phyloP scores from a whole-genome alignment of 2,113 vertebrate species.

The Hemiprocne comata region DNA sequence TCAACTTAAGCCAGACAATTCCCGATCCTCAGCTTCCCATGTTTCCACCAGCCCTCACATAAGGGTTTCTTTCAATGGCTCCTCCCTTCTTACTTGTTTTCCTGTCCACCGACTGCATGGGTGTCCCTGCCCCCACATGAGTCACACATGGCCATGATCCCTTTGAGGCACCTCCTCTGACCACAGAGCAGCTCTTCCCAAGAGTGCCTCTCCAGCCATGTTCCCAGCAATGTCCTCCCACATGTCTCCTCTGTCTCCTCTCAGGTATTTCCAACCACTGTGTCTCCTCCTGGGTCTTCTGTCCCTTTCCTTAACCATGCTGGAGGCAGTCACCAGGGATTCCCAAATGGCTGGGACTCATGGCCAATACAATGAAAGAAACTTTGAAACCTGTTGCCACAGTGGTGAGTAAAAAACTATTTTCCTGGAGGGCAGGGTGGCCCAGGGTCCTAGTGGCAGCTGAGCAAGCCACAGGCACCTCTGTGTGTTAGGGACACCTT shows the following conservation, averaged over 20 bases:
- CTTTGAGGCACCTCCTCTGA: neutral
- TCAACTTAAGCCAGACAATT: neutral
- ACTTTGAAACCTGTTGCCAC: neutral
- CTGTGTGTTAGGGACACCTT: neutral
- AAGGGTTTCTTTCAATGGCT: neutral
- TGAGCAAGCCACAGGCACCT: neutral
- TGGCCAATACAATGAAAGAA: neutral
- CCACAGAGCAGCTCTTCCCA: neutral
- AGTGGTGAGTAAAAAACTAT: neutral
- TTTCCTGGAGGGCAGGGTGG: neutral
- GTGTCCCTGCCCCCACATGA: accelerated
- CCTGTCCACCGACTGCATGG: neutral
- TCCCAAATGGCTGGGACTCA: neutral
- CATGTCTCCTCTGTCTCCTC: neutral
- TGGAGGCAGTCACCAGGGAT: too few species aligned
- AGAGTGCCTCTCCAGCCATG: neutral
- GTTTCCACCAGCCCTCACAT: neutral
- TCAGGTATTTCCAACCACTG: neutral
- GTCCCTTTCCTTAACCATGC: neutral
- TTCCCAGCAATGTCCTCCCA: neutral
- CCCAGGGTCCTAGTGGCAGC: neutral
- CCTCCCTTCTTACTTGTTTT: neutral
- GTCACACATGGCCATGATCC: accelerated
- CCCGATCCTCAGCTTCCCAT: neutral
- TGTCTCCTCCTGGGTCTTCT: neutral